Evolutionary conservation across 2,888 invertebrate genomes (phyloP), one percentile per base, ranked within the genome.

Genomic region (Acronicta aceris): DNA sequence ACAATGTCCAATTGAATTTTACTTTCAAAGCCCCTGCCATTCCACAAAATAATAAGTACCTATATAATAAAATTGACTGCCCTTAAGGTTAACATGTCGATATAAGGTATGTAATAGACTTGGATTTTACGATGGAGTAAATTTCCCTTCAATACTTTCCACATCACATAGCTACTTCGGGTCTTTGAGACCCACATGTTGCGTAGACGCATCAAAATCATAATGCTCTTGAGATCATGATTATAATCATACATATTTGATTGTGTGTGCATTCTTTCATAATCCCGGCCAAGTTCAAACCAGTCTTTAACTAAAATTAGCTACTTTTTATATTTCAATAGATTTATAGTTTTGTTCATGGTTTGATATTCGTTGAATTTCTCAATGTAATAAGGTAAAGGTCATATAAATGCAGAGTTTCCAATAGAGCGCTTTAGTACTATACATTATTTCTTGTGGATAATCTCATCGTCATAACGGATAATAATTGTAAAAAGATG

Each of bases 241-340:
- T 56, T 49, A 63, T 47, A 59, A 42, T 12, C 15, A n/a, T 21
- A 27, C 27, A 47, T n/a, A 25, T 42, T 40, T 51, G 13, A 42
- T 40, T 27, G 16, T 30, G 21, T 30, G 21, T 21, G 47, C 27
- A 56, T 70, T 64, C 57, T 57, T 57, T 17, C 21, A 48, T 71
- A 58, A 71, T 58, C 36, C 43, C 17, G 36, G 65, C 48, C 71
- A 67, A 71, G 66, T 65, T 65, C 65, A 49, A 57, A 65, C 58
- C 43, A 52, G 65, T 67, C n/a, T 52, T 21, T 63, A 51, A 49
- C 51, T 38, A n/a, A 56, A 30, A 70, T 54, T 51, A 43, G 38
- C 30, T 13, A 33, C 17, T 46, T 51, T 17, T 21, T 12, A 63
- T 64, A 59, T 58, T 59, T 9, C 65, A 53, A 53, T 53, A 53